Evolutionary conservation across 2,888 invertebrate species (phyloP).

Genomic region (Thereva nobilitata): DNA sequence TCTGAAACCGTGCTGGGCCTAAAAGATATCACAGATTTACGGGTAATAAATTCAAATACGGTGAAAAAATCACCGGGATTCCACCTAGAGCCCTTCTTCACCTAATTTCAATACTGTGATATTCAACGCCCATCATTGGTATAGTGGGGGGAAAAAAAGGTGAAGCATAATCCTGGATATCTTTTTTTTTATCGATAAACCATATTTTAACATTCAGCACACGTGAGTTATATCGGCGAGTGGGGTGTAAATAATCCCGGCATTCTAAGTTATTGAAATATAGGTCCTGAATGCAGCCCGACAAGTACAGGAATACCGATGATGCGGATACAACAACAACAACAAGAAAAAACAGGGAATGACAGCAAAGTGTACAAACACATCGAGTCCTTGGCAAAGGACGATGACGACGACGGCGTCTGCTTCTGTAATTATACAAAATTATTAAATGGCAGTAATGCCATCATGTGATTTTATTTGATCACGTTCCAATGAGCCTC

Average conservation of each 20-base stretch:
- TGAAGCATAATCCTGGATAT: not conserved
- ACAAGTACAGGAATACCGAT: too few species aligned
- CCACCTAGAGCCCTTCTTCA: too few species aligned
- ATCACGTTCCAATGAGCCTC: constrained; percentile 6
- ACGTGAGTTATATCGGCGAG: constrained; percentile 2
- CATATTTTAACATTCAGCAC: constrained; percentile 25
- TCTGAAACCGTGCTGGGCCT: constrained; percentile 15
- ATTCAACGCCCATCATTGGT: too few species aligned
- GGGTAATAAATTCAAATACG: constrained; percentile 25
- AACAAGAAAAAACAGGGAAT: too few species aligned
- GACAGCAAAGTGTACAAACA: too few species aligned
- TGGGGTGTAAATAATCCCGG: not conserved
- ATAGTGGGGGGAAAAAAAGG: too few species aligned
- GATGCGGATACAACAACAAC: too few species aligned
- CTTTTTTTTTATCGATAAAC: constrained; percentile 15
- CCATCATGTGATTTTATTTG: constrained; percentile 8
- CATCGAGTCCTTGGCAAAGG: too few species aligned
- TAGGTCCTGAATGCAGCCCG: too few species aligned
- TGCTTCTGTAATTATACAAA: constrained; percentile 22
- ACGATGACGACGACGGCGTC: not conserved
- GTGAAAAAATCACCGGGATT: not conserved
- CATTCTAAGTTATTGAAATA: too few species aligned
- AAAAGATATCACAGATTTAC: constrained; percentile 12
- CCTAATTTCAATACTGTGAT: too few species aligned
- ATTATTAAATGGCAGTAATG: constrained; percentile 3